phyloP scores from a whole-genome alignment of 2,113 vertebrate genomes.

The Centropristis striata region DNA sequence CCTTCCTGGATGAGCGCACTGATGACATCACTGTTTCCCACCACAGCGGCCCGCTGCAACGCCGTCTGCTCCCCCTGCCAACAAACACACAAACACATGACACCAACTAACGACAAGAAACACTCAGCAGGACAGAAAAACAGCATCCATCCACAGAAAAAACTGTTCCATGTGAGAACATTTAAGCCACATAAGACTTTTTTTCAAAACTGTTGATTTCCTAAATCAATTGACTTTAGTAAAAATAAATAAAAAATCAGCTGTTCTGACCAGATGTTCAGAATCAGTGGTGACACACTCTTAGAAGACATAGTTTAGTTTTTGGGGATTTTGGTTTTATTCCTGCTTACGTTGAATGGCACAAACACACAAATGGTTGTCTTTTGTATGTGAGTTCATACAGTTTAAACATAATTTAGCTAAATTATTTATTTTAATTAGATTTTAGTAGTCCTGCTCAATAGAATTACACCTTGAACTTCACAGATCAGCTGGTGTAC shows the following conservation, averaged over 20 bases:
- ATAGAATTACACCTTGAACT: not conserved
- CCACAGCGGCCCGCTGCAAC: slow-evolving; percentile 92
- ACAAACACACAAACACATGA: slow-evolving; percentile 36
- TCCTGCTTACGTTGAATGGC: not conserved
- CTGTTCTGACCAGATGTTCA: too few relatives aligned
- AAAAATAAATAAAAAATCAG: too few relatives aligned
- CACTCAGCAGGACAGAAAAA: not conserved
- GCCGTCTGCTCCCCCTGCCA: slow-evolving; percentile 95
- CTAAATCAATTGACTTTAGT: not conserved
- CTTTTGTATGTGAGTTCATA: not conserved
- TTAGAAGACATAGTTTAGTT: not conserved
- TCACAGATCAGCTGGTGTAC: not conserved
- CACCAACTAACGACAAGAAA: not conserved
- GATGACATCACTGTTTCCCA: slow-evolving; percentile 92
- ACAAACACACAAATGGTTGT: not conserved
- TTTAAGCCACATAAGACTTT: not conserved
- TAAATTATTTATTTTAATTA: not conserved
- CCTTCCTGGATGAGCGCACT: slow-evolving; percentile 93
- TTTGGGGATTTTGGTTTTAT: not conserved
- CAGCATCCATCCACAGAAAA: not conserved
- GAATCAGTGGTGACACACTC: not conserved
- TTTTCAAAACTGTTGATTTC: not conserved
- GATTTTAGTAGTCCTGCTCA: not conserved
- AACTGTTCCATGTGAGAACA: not conserved
- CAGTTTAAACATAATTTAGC: not conserved